These are phyloP conservation scores for Suricata suricatta DNA, from an alignment of 2,113 vertebrate species.

Conservation along the genomic window DNA sequence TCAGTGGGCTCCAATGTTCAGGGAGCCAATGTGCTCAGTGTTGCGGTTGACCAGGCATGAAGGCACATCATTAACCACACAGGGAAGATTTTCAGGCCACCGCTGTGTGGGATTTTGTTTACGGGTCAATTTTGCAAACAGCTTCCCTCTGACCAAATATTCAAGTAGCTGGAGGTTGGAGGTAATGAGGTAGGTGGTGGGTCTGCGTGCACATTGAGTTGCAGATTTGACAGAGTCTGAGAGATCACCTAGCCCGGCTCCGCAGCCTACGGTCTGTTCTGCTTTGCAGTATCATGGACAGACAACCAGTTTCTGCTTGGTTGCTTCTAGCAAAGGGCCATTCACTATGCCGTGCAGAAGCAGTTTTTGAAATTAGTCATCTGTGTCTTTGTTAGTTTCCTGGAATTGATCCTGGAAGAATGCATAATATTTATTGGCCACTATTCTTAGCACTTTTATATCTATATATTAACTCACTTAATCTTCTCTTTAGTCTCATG, in stretches of 20 bases:
- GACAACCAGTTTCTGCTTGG: not conserved
- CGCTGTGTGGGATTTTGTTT: conserved; percentile 59
- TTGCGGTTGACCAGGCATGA: conserved; percentile 59
- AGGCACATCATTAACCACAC: conserved; percentile 60
- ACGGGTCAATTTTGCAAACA: conserved; percentile 73
- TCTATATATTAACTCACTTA: not conserved
- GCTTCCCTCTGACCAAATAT: conserved; percentile 64
- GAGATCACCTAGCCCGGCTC: not conserved
- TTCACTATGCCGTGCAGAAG: not conserved
- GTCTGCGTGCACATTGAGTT: not conserved
- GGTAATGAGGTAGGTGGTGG: conserved; percentile 21
- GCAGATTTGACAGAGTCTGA: not conserved
- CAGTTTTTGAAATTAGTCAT: not conserved
- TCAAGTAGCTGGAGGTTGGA: conserved; percentile 33
- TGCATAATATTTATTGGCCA: not conserved
- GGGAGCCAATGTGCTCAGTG: conserved; percentile 6
- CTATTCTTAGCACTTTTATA: not conserved
- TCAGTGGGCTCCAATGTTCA: not conserved
- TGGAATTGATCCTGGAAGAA: not conserved
- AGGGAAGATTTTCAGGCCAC: conserved; percentile 70
- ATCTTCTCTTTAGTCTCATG: not conserved
- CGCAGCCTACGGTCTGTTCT: not conserved
- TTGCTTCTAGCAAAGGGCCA: not conserved
- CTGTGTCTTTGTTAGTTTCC: not conserved
- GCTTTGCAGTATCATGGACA: not conserved